A percentile compares a stretch with the other conserved stretches of the same genome.
These are phyloP conservation scores for Aphelenchoides fujianensis DNA, from an alignment of 1,140 invertebrate genomes.

Conservation along the genomic window DNA sequence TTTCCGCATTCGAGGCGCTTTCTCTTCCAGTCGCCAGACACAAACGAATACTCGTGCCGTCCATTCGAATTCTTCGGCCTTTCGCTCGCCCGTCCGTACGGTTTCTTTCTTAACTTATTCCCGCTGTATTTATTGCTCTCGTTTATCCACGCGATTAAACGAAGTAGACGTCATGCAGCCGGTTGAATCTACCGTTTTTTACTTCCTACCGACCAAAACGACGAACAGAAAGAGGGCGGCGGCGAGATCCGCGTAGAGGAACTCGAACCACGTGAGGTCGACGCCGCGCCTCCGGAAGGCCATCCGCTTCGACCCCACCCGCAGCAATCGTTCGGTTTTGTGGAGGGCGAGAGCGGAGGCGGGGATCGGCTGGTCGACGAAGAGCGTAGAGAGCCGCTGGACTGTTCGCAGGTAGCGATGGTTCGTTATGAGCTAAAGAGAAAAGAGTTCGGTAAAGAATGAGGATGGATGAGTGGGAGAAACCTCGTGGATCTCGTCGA, in stretches of 20 bases:
- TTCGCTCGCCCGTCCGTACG: too few species aligned
- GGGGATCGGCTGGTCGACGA: conserved; percentile 16
- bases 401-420: background rate
- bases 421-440: background rate
- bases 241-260: conserved; percentile 18
- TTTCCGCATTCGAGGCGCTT: too few species aligned
- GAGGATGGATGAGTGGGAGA: too few species aligned
- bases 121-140: too few species aligned
- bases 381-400: background rate
- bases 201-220: too few species aligned
- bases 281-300: conserved; percentile 7
- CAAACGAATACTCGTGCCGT: too few species aligned
- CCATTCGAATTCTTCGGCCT: too few species aligned
- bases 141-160: too few species aligned
- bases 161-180: too few species aligned
- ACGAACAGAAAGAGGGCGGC: background rate
- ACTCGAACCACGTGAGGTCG: conserved; percentile 22
- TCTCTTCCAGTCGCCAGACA: too few species aligned
- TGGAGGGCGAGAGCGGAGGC: conserved; percentile 16
- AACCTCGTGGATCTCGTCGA: conserved; percentile 22
- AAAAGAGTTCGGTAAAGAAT: conserved; percentile 5
- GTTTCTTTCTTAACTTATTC: too few species aligned
- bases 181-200: too few species aligned
- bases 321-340: conserved; percentile 24
- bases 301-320: conserved; percentile 6